These are phyloP conservation scores for Hemaris fuciformis DNA, from an alignment of 2,888 invertebrate species.

Conservation along the genomic window DNA sequence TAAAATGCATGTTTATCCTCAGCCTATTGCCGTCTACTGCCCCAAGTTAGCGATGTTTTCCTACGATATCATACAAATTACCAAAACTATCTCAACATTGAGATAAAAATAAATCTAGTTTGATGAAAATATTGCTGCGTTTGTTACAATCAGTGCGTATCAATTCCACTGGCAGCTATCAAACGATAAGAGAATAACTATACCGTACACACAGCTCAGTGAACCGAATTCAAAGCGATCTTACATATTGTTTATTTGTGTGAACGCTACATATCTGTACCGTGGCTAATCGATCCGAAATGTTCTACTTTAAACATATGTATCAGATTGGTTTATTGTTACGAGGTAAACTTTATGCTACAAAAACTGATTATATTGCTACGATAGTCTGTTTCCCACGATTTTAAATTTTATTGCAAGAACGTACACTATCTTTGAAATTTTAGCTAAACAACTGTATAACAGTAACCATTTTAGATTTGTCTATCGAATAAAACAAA, in stretches of 20 bases:
- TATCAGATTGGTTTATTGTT: neutral
- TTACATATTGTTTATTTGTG: conserved; percentile 23
- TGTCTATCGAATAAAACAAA: neutral
- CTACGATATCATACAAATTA: too few species aligned
- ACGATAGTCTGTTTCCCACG: neutral
- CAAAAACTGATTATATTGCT: neutral
- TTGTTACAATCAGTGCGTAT: neutral
- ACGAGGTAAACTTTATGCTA: neutral
- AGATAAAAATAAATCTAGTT: too few species aligned
- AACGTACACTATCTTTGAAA: neutral
- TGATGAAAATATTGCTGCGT: too few species aligned
- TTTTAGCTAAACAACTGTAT: neutral
- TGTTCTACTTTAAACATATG: conserved; percentile 9
- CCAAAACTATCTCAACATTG: too few species aligned
- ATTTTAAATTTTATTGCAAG: neutral
- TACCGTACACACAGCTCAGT: neutral
- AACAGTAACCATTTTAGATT: neutral
- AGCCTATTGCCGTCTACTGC: too few species aligned
- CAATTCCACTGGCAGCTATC: neutral
- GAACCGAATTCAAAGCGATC: conserved; percentile 22
- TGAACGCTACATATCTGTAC: conserved; percentile 19
- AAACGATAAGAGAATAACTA: neutral
- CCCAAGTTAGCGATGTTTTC: too few species aligned
- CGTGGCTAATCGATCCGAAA: conserved; percentile 9
- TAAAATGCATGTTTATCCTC: too few species aligned